Evolutionary conservation across 2,888 invertebrate genomes (phyloP), one percentile per base, ranked within the genome.

Genomic region (Sphinx pinastri): DNA sequence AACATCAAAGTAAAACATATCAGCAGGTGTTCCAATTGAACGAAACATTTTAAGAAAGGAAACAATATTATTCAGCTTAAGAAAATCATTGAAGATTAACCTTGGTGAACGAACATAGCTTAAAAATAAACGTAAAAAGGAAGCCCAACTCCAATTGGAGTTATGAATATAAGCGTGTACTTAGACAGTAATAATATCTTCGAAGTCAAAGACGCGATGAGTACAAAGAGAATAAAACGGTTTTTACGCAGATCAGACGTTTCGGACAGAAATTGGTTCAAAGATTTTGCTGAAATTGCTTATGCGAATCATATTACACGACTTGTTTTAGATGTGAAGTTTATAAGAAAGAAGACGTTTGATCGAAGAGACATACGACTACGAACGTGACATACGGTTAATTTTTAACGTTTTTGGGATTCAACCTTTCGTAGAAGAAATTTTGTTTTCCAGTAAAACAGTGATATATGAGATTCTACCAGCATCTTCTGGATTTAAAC

Each of bases 111-210:
- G 51, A 58, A n/a, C 59, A 54, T 58, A 69, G 68, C 54, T 58
- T 69, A 11, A 63, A 68, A 47, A 71, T 57, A 68, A 47, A 71
- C 19, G 45, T 47, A 11, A 68, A 68, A 68, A 45, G 55, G 68
- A 68, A 68, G 5, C 16, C 55, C 45, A 19, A 51, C 58, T 74
- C 71, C 57, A 52, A 69, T 12, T 67, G 66, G 69, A 72, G 59
- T 71, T 74, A 58, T 74, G 66, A 71, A 76, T 72, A 72, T 71
- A 71, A 70, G 70, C 59, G 69, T 68, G 69, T 70, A 73, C 59
- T 71, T 71, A 69, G 16, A 52, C 16, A 74, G 67, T 68, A 68
- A 70, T 59, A 25, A 51, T 31, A 59, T 31, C 10, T 14, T 16
- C 47, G 31, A 70, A 51, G 68, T 70, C 19, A 55, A 55, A 31